Conservation (phyloP, 2,113 vertebrate species). For the Oxyruncus cristatus region DNA sequence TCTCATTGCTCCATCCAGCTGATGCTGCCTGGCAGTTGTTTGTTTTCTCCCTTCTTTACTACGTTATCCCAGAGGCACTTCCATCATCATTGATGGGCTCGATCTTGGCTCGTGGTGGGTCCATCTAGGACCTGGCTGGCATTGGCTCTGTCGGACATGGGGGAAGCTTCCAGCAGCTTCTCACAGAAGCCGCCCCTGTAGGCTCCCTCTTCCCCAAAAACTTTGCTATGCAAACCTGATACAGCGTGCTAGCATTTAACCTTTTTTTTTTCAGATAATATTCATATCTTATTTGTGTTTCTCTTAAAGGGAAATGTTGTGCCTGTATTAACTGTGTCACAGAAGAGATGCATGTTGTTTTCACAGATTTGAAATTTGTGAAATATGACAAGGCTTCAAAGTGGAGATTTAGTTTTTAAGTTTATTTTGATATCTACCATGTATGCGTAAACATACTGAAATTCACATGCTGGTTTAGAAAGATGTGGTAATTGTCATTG, state of each 20-base stretch:
- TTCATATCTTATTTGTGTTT: background rate
- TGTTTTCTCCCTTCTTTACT: background rate
- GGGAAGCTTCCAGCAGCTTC: background rate
- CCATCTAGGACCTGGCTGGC: background rate
- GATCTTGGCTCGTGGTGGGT: background rate
- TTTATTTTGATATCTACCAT: background rate
- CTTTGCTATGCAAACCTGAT: background rate
- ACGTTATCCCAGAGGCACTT: background rate
- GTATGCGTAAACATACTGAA: rapidly evolving
- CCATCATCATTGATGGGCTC: background rate
- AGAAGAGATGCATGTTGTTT: background rate
- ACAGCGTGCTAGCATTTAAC: background rate
- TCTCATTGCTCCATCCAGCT: background rate
- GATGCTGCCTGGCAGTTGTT: background rate
- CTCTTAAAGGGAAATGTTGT: background rate
- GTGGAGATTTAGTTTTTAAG: background rate
- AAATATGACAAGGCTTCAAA: background rate
- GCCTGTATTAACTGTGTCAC: background rate
- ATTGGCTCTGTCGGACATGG: background rate
- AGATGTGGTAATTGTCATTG: background rate
- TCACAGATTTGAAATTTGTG: background rate
- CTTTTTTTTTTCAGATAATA: background rate
- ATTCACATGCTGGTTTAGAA: background rate
- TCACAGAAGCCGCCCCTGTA: background rate
- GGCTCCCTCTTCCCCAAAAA: background rate